Evolutionary conservation across 2,113 vertebrate genomes (phyloP).

Genomic region (Stigmatopora argus): DNA sequence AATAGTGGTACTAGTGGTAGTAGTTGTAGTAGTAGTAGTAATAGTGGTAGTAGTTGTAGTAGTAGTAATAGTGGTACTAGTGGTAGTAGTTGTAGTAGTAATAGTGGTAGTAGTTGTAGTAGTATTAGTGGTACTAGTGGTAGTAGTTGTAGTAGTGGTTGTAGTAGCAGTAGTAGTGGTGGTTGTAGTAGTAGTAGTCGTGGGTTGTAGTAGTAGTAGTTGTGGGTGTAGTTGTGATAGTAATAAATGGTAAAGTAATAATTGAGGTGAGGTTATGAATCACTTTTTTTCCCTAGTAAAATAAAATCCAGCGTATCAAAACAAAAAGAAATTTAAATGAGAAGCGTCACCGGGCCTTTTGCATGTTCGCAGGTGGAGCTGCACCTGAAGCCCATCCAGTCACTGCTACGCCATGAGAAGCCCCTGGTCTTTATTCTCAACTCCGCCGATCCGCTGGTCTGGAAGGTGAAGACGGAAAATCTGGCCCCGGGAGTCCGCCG

Average conservation of each 20-base stretch:
- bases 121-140: no score
- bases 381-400: slow-evolving; percentile 89
- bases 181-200: no score
- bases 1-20: no score
- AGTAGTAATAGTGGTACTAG: neutral
- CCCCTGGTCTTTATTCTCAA: slow-evolving; percentile 88
- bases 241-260: no score
- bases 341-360: neutral
- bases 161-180: no score
- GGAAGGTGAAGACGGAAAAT: slow-evolving; percentile 86
- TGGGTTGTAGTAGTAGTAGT: no score
- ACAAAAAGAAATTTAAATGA: neutral
- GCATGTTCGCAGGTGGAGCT: slow-evolving; percentile 70
- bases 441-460: slow-evolving; percentile 79
- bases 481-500: slow-evolving; percentile 75
- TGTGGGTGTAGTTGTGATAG: no score
- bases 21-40: neutral
- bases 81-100: no score
- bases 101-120: no score
- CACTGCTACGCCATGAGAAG: slow-evolving; percentile 83
- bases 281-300: neutral
- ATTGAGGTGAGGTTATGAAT: neutral
- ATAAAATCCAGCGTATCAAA: neutral
- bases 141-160: no score
- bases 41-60: neutral